Evolutionary conservation across 2,888 invertebrate genomes (phyloP), one percentile per base, ranked within the genome.

Genomic region (Calliopum simillimum): DNA sequence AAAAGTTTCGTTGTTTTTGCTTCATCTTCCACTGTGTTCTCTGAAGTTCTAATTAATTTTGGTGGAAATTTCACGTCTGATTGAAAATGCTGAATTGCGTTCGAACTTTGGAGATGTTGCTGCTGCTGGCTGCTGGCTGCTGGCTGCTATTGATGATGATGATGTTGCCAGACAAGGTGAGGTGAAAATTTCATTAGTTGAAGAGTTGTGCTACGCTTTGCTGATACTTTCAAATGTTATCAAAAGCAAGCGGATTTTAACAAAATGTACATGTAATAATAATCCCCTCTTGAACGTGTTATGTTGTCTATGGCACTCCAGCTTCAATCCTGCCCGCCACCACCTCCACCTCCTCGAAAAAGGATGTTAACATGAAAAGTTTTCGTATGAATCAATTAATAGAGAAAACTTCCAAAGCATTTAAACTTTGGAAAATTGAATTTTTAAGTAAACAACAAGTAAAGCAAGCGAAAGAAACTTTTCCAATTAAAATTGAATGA

Each of bases 401-500:
- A 21, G 61, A 21, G 61, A 23, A 61, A 61, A 61, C 61, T 61
- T 61, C 33, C 8, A 33, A 61, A 61, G 61, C 46, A 46, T 61
- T 61, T 61, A 44, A 61, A 61, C 44, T 61, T 61, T 46, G 61
- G 46, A 61, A 61, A 33, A 61, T 61, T 61, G 61, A 61, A 61
- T 46, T 46, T 61, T 61, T 61, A 61, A 61, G 61, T 46, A 61
- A 61, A 61, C 59, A 59, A 59, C 51, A 51, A 14, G n/a, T 11
- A 51, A 21, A 51, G 51, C 14, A 14, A 51, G 51, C 21, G 51
- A 19, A 21, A n/a, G 21, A 61, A 61, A 61, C 61, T 61, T 61
- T 61, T 61, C 61, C 61, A 61, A 61, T 61, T 61, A 61, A 61
- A 61, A 46, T 61, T 19, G 61, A 61, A 21, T 46, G 61, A 61